A percentile compares a stretch with the other conserved stretches of the same genome.
phyloP scores from a whole-genome alignment of 2,113 vertebrate genomes.

The Megaceryle torquata region DNA sequence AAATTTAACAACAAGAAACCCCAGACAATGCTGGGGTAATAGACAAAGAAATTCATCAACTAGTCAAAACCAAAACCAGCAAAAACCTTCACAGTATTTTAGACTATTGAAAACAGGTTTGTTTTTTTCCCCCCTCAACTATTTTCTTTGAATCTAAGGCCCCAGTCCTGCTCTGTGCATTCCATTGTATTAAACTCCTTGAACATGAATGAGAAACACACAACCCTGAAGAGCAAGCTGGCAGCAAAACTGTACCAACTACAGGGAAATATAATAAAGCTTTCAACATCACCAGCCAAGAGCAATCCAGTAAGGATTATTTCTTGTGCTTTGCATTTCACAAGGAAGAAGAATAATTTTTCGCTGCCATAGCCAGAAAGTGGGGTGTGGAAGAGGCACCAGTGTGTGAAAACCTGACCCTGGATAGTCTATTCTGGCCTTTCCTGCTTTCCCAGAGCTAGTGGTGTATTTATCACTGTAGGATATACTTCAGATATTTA shows the following conservation, averaged over 20 bases:
- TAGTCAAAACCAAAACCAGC: neutral
- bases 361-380: neutral
- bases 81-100: neutral
- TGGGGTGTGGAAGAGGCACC: neutral
- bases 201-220: constrained; percentile 14
- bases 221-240: neutral
- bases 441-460: neutral
- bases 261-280: neutral
- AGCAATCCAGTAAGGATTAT: constrained; percentile 11
- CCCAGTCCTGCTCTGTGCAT: neutral
- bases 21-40: neutral
- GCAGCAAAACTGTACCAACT: neutral
- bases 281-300: constrained; percentile 1
- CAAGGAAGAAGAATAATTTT: neutral
- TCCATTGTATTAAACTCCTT: neutral
- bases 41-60: neutral
- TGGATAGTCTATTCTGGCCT: neutral
- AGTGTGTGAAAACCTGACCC: neutral
- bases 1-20: neutral
- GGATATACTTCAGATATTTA: neutral
- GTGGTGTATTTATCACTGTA: neutral
- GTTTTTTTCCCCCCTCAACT: neutral
- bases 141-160: neutral
- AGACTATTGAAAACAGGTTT: neutral
- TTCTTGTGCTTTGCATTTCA: constrained; percentile 4